These are phyloP conservation scores for Anguilla japonica DNA, from an alignment of 2,113 vertebrate species.

Conservation along the genomic window DNA sequence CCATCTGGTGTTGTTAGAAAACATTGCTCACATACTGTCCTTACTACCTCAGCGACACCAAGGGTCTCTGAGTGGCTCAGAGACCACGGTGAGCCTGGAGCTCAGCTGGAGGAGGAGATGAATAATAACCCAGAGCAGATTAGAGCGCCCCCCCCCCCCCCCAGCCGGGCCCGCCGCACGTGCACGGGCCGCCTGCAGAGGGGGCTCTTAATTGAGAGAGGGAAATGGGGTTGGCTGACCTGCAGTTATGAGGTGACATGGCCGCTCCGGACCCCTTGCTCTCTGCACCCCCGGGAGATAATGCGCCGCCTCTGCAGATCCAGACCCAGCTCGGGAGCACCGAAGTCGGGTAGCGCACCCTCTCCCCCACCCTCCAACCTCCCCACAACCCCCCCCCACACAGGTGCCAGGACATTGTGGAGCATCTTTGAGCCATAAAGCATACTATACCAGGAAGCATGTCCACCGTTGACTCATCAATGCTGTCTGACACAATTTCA, in stretches of 20 bases:
- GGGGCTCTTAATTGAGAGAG: constrained; percentile 64
- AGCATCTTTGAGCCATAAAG: background rate
- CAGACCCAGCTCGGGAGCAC: constrained; percentile 42
- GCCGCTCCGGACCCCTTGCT: constrained; percentile 51
- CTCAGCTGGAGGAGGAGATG: constrained; percentile 58
- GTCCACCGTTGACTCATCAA: background rate
- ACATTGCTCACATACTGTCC: background rate
- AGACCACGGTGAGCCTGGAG: constrained; percentile 49
- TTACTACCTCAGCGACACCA: constrained; percentile 18
- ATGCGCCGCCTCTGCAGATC: constrained; percentile 71
- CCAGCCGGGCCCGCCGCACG: constrained; percentile 31
- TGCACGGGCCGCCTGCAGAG: constrained; percentile 39
- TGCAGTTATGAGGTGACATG: constrained; percentile 60
- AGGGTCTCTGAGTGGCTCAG: constrained; percentile 20
- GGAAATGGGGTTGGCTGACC: constrained; percentile 72
- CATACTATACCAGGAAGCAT: background rate
- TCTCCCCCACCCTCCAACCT: background rate
- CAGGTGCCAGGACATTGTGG: background rate
- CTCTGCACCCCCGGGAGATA: constrained; percentile 58
- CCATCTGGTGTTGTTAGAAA: background rate
- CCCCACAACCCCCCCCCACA: constrained; percentile 27
- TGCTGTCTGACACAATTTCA: background rate
- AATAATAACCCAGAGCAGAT: constrained; percentile 58
- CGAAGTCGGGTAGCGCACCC: constrained; percentile 36
- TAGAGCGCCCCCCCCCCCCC: constrained; percentile 42